Base-by-base conservation (phyloP, 2,113 vertebrate species). In the Oryzias melastigma region DNA sequence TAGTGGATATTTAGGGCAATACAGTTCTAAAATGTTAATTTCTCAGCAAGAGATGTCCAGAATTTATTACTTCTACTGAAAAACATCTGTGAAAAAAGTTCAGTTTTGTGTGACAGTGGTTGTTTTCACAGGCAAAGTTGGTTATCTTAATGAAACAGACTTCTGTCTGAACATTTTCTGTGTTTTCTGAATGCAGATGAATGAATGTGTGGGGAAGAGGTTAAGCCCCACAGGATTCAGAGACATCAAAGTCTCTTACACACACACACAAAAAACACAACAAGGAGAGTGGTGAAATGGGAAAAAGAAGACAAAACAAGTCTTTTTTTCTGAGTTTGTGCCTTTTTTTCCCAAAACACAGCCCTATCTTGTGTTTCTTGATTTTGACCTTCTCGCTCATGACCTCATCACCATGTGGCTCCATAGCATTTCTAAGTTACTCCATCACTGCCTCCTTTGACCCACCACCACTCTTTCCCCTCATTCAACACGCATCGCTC, bases 221-320 rank as follows among this genome's bases (percentile, higher is more conserved):
- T 75, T 58, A 22, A 62, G 75, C 52, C 73, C 62, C 70, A 45
- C 19, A 50, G 58, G 74, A 35, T 20, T 60, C 24, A 0, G 24
- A 47, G 54, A 46, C 43, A 19, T 42, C 60, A 68, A 77, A 62
- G 81, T 72, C 75, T 42, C 8, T 29, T 29, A n/a, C 27, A 29
- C 27, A 29, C 6, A 29, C 10, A 35, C 3, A 35, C 8, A 27
- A 35, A 35, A 35, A 35, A 35, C 51, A 68, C 63, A 69, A 58
- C 56, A 5, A 46, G 19, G 29, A 58, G 53, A 75, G 79, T 85
- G 71, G 83, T 83, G 65, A 76, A 61, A 29, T 29, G 15, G 59
- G 5, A 5, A 13, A 56, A 57, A 27, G 65, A 66, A 62, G 67
- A 59, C 76, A 65, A 82, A 82, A 85, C 77, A 85, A 58, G 73